Evolutionary conservation across 2,888 invertebrate species (phyloP).

Genomic region (Hofmannophila pseudospretella): DNA sequence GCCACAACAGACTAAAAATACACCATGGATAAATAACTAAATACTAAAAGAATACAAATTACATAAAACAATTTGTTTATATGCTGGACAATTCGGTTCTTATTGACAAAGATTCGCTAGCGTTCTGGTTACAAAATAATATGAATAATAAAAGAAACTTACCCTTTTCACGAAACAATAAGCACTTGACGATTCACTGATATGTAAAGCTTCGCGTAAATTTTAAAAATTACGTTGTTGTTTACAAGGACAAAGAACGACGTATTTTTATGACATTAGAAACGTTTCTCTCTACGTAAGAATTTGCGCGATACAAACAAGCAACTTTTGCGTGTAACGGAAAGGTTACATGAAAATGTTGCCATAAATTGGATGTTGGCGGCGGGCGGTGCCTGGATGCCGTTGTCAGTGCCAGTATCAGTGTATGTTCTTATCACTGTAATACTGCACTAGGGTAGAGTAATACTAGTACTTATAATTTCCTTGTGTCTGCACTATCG

Average conservation of each 20-base stretch:
- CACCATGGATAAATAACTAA: slow-evolving; percentile 13
- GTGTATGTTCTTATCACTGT: too few relatives aligned
- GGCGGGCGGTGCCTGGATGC: too few relatives aligned
- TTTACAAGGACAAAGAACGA: slow-evolving; percentile 32
- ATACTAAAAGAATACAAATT: slow-evolving; percentile 13
- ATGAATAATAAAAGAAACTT: background rate
- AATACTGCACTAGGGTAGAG: too few relatives aligned
- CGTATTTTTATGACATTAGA: slow-evolving; percentile 6
- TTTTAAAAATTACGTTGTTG: slow-evolving; percentile 34
- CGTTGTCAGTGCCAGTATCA: too few relatives aligned
- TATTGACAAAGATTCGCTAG: too few relatives aligned
- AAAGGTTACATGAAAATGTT: background rate
- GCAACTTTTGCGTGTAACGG: background rate
- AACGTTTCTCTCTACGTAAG: background rate
- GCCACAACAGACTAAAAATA: slow-evolving; percentile 22
- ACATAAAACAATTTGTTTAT: slow-evolving; percentile 12
- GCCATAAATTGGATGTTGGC: too few relatives aligned
- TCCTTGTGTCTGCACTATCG: too few relatives aligned
- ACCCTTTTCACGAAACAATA: background rate
- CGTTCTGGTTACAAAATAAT: background rate
- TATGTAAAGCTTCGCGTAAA: slow-evolving; percentile 15
- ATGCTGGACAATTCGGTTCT: background rate
- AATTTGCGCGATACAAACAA: too few relatives aligned
- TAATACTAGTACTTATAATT: too few relatives aligned
- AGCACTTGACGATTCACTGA: slow-evolving; percentile 8